phyloP scores from a whole-genome alignment of 2,113 vertebrate genomes.

The Muntiacus muntjak region DNA sequence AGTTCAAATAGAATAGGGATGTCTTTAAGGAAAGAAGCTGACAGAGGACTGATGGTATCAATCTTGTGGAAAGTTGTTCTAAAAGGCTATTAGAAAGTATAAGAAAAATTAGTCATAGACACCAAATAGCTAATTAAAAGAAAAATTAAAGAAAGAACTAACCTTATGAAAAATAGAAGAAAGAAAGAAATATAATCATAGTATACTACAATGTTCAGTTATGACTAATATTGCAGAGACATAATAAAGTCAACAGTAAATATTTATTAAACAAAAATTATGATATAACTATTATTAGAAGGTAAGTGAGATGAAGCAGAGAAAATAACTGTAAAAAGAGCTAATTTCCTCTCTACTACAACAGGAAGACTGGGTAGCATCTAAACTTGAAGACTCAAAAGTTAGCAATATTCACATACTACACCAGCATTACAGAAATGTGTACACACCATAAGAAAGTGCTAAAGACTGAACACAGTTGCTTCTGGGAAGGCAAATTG shows the following conservation, averaged over 20 bases:
- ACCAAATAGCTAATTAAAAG: not conserved
- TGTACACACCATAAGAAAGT: not conserved
- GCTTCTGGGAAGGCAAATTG: not conserved
- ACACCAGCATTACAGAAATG: not conserved
- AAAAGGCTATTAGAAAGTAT: not conserved
- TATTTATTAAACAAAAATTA: conserved; percentile 4
- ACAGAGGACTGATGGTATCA: not conserved
- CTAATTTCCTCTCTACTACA: not conserved
- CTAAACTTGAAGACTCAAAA: not conserved
- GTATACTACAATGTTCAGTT: not conserved
- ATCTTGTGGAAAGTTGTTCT: not conserved
- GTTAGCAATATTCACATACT: not conserved
- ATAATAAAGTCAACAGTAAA: not conserved
- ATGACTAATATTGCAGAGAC: not conserved
- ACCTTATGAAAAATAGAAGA: not conserved
- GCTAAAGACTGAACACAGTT: not conserved
- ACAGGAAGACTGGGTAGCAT: not conserved
- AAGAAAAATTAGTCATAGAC: not conserved
- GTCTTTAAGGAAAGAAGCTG: not conserved
- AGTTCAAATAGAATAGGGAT: not conserved
- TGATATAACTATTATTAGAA: not conserved
- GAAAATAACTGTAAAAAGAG: not conserved
- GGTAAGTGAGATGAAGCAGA: not conserved
- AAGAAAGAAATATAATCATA: not conserved
- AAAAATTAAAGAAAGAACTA: not conserved